Base-by-base conservation (phyloP, 2,888 invertebrate species). In the Herminia tarsipennalis region DNA sequence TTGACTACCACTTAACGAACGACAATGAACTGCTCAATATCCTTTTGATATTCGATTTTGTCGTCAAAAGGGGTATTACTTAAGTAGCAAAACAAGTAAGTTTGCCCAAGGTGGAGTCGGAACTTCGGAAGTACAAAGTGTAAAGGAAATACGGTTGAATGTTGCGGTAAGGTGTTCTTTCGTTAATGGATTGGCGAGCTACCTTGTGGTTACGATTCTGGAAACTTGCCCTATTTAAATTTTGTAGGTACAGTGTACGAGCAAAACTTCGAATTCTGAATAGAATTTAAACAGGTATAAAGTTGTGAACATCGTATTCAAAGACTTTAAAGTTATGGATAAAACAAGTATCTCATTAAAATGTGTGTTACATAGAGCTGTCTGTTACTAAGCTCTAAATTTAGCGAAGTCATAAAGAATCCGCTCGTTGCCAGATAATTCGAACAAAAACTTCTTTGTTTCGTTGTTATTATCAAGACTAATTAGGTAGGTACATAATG, bases 101-200 rank as follows among this genome's bases (percentile, higher is more conserved):
- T 12, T 9, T 17, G 9, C 14, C 12, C 10, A 10, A 16, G 20
- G 35, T 17, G 1, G 9, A 21, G 46, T 48, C 32, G 22, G 28
- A 49, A 47, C 34, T 50, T 38, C 32, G 27, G n/a, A n/a, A n/a
- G n/a, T 20, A 14, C 20, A 5, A 25, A 21, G 18, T 33, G 22
- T 43, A 46, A 32, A 50, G 65, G 56, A 64, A 67, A 28, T 56
- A 38, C 22, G 29, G 33, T 36, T 39, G 38, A 45, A 28, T 29
- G 24, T 47, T 63, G 68, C 27, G 48, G 59, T 56, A 20, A 12
- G 21, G 2, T 16, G 32, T 46, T 37, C 41, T 29, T 38, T 8
- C 1, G 28, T 29, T 44, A 46, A 48, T 28, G 37, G 32, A 24
- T 42, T 41, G 36, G 8, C 29, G 27, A 36, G 10, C 35, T 30